These are phyloP conservation scores for Rousettus leschenaultii DNA, from an alignment of 2,113 vertebrate genomes.

Conservation along the genomic window DNA sequence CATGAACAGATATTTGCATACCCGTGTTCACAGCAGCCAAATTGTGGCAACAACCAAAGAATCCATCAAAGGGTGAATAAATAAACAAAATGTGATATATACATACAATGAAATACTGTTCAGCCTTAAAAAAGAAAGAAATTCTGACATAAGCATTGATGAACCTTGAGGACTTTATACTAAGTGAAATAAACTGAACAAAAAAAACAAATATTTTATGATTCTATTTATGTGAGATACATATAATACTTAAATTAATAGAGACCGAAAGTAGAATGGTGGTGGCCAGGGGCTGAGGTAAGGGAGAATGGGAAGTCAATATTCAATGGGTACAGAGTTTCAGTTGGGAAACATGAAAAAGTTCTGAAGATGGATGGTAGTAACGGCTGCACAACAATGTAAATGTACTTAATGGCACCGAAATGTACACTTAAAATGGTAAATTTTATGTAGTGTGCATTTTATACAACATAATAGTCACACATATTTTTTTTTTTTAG, in stretches of 20 bases:
- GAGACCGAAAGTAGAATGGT: not conserved
- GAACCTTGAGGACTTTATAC: not conserved
- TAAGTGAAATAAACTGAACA: not conserved
- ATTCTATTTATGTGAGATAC: not conserved
- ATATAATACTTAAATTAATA: not conserved
- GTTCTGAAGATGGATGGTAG: not conserved
- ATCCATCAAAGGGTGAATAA: not conserved
- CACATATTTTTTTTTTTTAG: not conserved
- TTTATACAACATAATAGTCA: not conserved
- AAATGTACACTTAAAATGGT: not conserved
- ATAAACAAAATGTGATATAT: not conserved
- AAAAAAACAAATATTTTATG: not conserved
- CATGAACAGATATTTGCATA: not conserved
- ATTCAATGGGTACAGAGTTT: not conserved
- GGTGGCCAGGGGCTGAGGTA: not conserved
- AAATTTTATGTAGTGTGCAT: not conserved
- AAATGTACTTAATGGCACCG: not conserved
- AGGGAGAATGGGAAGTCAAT: not conserved
- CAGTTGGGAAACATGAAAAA: not conserved
- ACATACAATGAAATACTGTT: not conserved
- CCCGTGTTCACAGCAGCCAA: not conserved
- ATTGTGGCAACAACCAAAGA: not conserved
- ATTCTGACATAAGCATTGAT: not conserved
- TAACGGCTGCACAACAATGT: not conserved
- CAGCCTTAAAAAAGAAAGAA: not conserved